Conservation (phyloP, 2,113 vertebrate genomes). For the Eptesicus fuscus region DNA sequence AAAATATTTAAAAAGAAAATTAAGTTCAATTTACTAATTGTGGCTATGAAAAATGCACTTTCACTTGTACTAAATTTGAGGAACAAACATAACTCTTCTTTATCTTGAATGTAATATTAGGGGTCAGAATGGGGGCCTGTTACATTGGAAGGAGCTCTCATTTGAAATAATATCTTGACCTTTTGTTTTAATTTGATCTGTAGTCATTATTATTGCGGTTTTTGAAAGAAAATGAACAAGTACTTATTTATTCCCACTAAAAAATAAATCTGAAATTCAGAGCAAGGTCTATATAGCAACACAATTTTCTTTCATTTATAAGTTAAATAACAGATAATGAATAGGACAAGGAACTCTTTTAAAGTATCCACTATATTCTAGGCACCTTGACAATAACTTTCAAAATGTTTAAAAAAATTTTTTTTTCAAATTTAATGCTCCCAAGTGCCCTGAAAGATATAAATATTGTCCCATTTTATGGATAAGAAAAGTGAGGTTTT, state of each 20-base stretch:
- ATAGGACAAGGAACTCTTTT: not conserved
- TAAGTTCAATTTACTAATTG: not conserved
- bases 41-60: not conserved
- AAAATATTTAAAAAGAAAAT: not conserved
- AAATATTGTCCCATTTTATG: not conserved
- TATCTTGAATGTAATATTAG: not conserved
- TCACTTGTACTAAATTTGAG: not conserved
- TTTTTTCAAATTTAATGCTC: not conserved
- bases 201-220: not conserved
- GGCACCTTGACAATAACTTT: not conserved
- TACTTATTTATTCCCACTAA: not conserved
- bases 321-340: not conserved
- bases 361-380: not conserved
- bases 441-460: not conserved
- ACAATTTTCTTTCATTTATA: not conserved
- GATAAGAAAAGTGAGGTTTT: not conserved
- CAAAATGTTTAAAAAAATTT: not conserved
- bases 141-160: not conserved
- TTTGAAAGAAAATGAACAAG: slow-evolving; percentile 7
- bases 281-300: not conserved
- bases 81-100: not conserved
- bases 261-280: not conserved
- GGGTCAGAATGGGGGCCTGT: not conserved
- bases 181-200: not conserved
- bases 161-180: not conserved